Evolutionary conservation across 2,113 vertebrate genomes (phyloP).

Genomic region (Rattus norvegicus): GRCr8 NC_086039.1:113612501-113613000

Average conservation of each 20-base stretch:
- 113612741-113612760: not conserved
- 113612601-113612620: not conserved
- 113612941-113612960: not conserved
- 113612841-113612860: slow-evolving; percentile 16
- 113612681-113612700: not conserved
- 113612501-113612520: not conserved
- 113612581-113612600: not conserved
- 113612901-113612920: not conserved
- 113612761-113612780: not conserved
- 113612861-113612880: slow-evolving; percentile 30
- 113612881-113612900: slow-evolving; percentile 36
- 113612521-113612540: not conserved
- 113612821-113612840: not conserved
- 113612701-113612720: not conserved
- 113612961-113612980: slow-evolving; percentile 14
- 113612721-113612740: not conserved
- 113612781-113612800: not conserved
- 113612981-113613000: slow-evolving; percentile 27
- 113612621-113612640: not conserved
- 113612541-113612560: not conserved
- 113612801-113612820: not conserved
- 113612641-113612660: not conserved
- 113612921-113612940: not conserved
- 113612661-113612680: not conserved
- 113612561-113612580: not conserved